Conservation (phyloP, 1,140 invertebrate genomes). For the Drosophila insularis region DNA sequence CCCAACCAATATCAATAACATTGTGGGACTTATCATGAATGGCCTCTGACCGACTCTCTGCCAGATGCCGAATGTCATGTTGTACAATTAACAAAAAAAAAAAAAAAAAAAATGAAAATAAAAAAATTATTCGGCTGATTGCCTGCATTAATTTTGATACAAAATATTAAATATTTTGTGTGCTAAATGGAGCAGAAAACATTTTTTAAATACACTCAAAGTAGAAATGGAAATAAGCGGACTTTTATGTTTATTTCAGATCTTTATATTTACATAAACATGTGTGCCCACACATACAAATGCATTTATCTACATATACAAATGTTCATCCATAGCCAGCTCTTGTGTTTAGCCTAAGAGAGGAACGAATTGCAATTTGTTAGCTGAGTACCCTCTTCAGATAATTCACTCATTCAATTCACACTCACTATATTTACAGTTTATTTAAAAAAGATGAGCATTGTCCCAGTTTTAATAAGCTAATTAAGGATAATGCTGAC, state of each 20-base stretch:
- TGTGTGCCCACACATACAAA: neutral
- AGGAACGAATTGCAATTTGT: neutral
- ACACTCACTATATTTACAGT: neutral
- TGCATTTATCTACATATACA: neutral
- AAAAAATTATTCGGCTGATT: conserved; percentile 7
- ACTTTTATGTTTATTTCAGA: conserved; percentile 4
- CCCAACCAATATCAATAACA: neutral
- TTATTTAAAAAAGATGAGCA: no score
- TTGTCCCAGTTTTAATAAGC: no score
- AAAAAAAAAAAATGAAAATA: no score
- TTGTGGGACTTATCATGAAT: conserved; percentile 1
- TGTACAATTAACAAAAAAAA: neutral
- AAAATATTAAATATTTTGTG: conserved; percentile 8
- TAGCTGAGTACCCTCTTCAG: neutral
- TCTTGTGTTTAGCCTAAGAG: no score
- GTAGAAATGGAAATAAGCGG: neutral
- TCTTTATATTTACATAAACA: conserved; percentile 6
- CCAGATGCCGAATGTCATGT: conserved; percentile 7
- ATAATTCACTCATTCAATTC: neutral
- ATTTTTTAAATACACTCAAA: neutral
- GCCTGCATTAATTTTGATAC: conserved; percentile 1
- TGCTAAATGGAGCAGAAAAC: conserved; percentile 8
- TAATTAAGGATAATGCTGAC: no score
- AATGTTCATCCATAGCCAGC: neutral
- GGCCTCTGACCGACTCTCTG: conserved; percentile 1